These are phyloP conservation scores for Athetis lepigone DNA, from an alignment of 2,888 invertebrate species.

Conservation along the genomic window DNA sequence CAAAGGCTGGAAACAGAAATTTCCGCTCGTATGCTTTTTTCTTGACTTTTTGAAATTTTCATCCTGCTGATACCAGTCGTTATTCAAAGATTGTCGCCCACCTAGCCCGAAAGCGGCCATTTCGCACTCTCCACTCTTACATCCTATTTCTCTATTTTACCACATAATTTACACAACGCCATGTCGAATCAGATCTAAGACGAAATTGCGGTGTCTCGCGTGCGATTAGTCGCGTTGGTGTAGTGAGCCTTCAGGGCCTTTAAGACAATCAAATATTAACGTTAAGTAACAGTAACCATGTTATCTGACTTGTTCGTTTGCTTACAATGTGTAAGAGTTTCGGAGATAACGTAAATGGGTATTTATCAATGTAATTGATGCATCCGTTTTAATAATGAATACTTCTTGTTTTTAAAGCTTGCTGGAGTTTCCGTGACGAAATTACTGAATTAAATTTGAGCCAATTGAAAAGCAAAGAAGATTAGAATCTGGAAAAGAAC, in stretches of 20 bases:
- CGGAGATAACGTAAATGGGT: background rate
- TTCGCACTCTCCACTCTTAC: too few species aligned
- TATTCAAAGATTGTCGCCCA: too few species aligned
- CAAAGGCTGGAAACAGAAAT: too few species aligned
- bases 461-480: background rate
- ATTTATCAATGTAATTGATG: constrained; percentile 27
- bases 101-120: too few species aligned
- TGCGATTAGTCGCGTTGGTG: background rate
- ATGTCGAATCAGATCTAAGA: background rate
- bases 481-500: too few species aligned
- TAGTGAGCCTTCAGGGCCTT: background rate
- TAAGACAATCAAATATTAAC: constrained; percentile 35
- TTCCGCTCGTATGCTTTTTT: too few species aligned
- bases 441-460: background rate
- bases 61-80: too few species aligned
- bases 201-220: background rate
- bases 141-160: too few species aligned
- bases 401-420: background rate
- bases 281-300: constrained; percentile 28
- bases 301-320: constrained; percentile 33
- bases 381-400: constrained; percentile 4
- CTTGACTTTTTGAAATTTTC: too few species aligned
- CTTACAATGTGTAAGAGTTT: background rate
- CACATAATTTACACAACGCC: too few species aligned
- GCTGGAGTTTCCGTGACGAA: background rate